phyloP scores from a whole-genome alignment of 1,140 invertebrate species.

The Globodera ellingtonae region DNA sequence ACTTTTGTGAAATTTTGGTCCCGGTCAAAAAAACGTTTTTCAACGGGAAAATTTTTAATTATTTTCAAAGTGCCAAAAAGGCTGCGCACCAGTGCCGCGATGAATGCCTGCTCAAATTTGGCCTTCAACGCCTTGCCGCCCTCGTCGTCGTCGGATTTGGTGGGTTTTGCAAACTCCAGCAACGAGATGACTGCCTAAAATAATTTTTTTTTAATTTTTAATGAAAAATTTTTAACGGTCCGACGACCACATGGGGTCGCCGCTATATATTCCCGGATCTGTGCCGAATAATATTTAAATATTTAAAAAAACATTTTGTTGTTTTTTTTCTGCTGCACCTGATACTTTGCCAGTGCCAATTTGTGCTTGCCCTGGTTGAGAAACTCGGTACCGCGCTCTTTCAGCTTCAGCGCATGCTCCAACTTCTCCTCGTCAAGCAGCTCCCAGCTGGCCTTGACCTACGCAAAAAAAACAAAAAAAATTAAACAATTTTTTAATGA shows the following conservation, averaged over 20 bases:
- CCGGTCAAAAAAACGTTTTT: too few relatives aligned
- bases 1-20: too few relatives aligned
- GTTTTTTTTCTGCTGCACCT: not conserved
- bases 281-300: too few relatives aligned
- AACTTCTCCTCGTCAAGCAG: slow-evolving; percentile 80
- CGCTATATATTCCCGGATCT: too few relatives aligned
- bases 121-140: slow-evolving; percentile 11
- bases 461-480: slow-evolving; percentile 25
- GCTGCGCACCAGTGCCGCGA: slow-evolving; percentile 22
- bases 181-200: slow-evolving; percentile 73
- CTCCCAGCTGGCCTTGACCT: slow-evolving; percentile 78
- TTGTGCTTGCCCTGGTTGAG: slow-evolving; percentile 80
- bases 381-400: slow-evolving; percentile 84
- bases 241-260: too few relatives aligned
- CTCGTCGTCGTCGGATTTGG: slow-evolving; percentile 6
- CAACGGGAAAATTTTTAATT: too few relatives aligned
- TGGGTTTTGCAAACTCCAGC: slow-evolving; percentile 69
- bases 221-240: too few relatives aligned
- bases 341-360: slow-evolving; percentile 84
- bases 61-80: too few relatives aligned
- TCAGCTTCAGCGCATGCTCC: slow-evolving; percentile 78
- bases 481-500: slow-evolving; percentile 26
- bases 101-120: slow-evolving; percentile 31
- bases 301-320: too few relatives aligned
- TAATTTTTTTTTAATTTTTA: too few relatives aligned